Percentiles rank a stretch among this genome's conserved stretches.
These are phyloP conservation scores for Lanistes nyassanus DNA, from an alignment of 1,140 invertebrate species.

Conservation along the genomic window DNA sequence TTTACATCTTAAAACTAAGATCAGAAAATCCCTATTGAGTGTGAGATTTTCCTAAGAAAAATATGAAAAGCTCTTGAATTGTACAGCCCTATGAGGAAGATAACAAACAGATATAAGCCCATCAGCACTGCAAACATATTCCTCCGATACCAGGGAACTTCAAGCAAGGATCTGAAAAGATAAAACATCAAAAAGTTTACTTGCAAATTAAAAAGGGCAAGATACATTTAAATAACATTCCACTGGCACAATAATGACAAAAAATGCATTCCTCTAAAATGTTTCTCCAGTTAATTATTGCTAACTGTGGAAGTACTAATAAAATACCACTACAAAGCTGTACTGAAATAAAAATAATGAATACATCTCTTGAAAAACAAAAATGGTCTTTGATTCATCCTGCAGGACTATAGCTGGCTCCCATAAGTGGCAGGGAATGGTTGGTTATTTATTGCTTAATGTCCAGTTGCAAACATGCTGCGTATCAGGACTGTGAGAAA, in stretches of 20 bases:
- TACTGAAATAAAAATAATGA: too few relatives aligned
- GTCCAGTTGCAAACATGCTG: too few relatives aligned
- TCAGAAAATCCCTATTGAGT: background rate
- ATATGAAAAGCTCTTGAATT: slow-evolving; percentile 53
- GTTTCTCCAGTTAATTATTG: background rate
- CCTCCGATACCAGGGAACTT: slow-evolving; percentile 48
- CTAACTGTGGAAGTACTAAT: too few relatives aligned
- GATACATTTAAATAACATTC: background rate
- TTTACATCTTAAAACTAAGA: too few relatives aligned
- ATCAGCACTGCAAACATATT: slow-evolving; percentile 61
- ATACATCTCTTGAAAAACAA: too few relatives aligned
- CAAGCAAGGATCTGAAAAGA: slow-evolving; percentile 5
- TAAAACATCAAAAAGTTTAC: background rate
- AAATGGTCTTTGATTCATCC: too few relatives aligned
- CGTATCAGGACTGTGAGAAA: too few relatives aligned
- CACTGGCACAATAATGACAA: background rate
- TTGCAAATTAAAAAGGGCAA: background rate
- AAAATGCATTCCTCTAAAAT: background rate
- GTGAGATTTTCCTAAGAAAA: slow-evolving; percentile 29
- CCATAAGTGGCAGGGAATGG: too few relatives aligned
- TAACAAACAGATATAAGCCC: slow-evolving; percentile 51
- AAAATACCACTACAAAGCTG: too few relatives aligned
- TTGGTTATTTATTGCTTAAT: too few relatives aligned
- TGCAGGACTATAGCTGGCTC: too few relatives aligned
- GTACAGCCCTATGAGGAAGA: slow-evolving; percentile 53